Evolutionary conservation across 2,797 vertebrate species (phyloP).

Genomic region (Euthynnus affinis): DNA sequence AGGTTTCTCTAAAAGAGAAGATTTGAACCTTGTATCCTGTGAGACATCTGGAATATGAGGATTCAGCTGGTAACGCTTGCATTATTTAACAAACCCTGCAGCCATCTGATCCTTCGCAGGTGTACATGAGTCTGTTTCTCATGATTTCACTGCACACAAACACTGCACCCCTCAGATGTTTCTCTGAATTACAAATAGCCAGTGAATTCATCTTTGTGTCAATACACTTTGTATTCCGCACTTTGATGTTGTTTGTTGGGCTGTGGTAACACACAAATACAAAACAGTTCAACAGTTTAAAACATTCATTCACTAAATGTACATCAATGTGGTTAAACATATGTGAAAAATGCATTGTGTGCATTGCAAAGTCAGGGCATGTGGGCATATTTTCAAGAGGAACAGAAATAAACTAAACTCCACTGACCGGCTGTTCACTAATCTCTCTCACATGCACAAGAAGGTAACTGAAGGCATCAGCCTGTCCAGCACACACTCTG

Average conservation of each 20-base stretch:
- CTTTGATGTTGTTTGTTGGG: not conserved
- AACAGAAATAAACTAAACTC: conserved; percentile 51
- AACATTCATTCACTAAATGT: conserved; percentile 1
- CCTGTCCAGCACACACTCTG: not conserved
- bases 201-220: conserved; percentile 26
- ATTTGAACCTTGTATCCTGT: conserved; percentile 35
- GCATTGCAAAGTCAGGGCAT: conserved; percentile 2
- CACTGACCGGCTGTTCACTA: conserved; percentile 61
- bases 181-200: conserved; percentile 49
- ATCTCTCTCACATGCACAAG: conserved; percentile 62
- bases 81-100: conserved; percentile 71
- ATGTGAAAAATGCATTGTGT: not conserved
- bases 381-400: conserved; percentile 26
- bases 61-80: conserved; percentile 67
- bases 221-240: not conserved
- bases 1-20: conserved; percentile 38
- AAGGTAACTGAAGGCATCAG: conserved; percentile 34
- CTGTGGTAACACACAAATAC: not conserved
- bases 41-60: conserved; percentile 54
- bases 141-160: conserved; percentile 40
- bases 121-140: conserved; percentile 60
- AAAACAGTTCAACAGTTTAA: not conserved
- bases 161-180: conserved; percentile 30
- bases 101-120: conserved; percentile 59
- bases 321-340: not conserved